Evolutionary conservation across 2,113 vertebrate species (phyloP).

Genomic region (Hyperopisus bebe): DNA sequence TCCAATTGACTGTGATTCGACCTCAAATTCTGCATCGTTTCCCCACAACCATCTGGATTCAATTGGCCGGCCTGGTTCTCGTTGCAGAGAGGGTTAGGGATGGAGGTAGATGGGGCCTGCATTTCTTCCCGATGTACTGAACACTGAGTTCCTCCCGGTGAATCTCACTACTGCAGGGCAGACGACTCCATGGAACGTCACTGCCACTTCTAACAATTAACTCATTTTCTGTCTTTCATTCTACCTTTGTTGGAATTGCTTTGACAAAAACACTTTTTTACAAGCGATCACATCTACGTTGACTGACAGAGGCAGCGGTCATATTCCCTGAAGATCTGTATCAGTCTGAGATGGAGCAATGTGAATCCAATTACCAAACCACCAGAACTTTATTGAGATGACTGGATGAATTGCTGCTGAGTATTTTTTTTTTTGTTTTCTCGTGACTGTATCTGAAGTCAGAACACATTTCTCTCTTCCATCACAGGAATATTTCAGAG

Average conservation of each 20-base stretch:
- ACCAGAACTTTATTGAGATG: conserved; percentile 29
- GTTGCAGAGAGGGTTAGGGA: conserved; percentile 38
- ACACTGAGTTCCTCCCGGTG: not conserved
- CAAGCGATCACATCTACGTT: not conserved
- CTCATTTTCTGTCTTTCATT: not conserved
- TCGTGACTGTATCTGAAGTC: conserved; percentile 10
- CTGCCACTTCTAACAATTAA: not conserved
- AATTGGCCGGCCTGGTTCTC: conserved; percentile 46
- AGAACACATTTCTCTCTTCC: conserved; percentile 14
- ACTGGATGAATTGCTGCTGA: conserved; percentile 26
- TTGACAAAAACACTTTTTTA: conserved; percentile 7
- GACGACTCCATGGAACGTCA: not conserved
- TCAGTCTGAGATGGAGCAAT: conserved; percentile 28
- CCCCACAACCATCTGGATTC: conserved; percentile 46
- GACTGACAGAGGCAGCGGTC: conserved; percentile 25
- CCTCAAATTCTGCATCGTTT: conserved; percentile 26
- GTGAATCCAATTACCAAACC: conserved; percentile 38
- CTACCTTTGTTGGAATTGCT: not conserved
- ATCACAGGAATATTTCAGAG: conserved; percentile 5
- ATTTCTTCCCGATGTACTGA: not conserved
- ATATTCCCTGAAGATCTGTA: conserved; percentile 34
- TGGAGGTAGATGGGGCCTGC: conserved; percentile 22
- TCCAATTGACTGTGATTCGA: conserved; percentile 34
- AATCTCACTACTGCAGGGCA: not conserved
- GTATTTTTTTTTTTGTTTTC: conserved; percentile 2